These are phyloP conservation scores for Busseola fusca DNA, from an alignment of 2,888 invertebrate species.

Conservation along the genomic window DNA sequence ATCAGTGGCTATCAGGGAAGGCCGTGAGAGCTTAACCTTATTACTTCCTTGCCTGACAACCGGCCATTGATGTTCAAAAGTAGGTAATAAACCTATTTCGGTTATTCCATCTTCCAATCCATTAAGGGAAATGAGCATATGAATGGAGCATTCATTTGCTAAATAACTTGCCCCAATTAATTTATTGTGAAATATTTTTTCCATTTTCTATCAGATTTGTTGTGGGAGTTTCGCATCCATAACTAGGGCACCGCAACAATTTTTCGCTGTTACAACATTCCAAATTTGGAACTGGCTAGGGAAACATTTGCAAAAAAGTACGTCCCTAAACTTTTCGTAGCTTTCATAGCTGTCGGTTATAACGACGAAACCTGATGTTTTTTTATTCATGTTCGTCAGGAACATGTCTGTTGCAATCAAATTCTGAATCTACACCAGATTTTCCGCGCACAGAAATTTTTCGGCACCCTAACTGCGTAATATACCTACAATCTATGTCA, in stretches of 20 bases:
- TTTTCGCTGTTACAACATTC: background rate
- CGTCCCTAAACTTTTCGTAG: background rate
- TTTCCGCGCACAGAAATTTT: slow-evolving; percentile 22
- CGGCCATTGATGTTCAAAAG: slow-evolving; percentile 58
- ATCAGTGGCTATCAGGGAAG: slow-evolving; percentile 43
- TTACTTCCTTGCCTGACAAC: slow-evolving; percentile 69
- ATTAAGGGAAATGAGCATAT: slow-evolving; percentile 62
- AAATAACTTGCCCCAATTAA: slow-evolving; percentile 54
- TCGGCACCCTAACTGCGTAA: background rate
- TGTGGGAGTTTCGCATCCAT: background rate
- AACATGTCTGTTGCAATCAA: slow-evolving; percentile 7
- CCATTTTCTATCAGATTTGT: slow-evolving; percentile 27
- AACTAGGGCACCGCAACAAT: background rate
- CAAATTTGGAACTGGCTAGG: background rate
- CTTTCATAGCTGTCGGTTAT: slow-evolving; percentile 12
- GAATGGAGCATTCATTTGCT: slow-evolving; percentile 60
- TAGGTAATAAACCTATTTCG: slow-evolving; percentile 59
- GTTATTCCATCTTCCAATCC: slow-evolving; percentile 61
- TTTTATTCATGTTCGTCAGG: slow-evolving; percentile 1
- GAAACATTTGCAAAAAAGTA: background rate
- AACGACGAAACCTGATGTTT: slow-evolving; percentile 8
- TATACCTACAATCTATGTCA: too few relatives aligned
- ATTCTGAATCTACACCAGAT: slow-evolving; percentile 19
- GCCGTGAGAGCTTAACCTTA: slow-evolving; percentile 59
- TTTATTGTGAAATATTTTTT: slow-evolving; percentile 28